A percentile compares a stretch with the other conserved stretches of the same genome.
Evolutionary conservation across 2,797 vertebrate species (phyloP).

Genomic region (Falco peregrinus): DNA sequence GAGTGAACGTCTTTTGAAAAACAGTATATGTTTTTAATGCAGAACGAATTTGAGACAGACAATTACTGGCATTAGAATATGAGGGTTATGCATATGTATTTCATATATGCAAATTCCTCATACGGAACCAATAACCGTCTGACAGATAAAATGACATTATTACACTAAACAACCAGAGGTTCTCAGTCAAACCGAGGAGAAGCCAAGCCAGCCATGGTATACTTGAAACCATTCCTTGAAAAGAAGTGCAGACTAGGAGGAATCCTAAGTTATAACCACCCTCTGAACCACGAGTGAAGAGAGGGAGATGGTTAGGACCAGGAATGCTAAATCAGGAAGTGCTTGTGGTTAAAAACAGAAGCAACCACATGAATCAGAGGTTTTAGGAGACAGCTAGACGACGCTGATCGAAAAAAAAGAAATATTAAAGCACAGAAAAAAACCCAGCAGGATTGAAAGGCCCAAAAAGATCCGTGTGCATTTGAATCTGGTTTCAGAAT

Average conservation of each 20-base stretch:
- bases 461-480: background rate
- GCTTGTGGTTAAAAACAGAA: slow-evolving; percentile 60
- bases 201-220: background rate
- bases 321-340: slow-evolving; percentile 56
- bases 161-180: background rate
- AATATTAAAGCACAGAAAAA: background rate
- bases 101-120: background rate
- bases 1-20: background rate
- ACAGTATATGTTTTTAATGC: background rate
- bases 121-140: background rate
- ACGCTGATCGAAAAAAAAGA: slow-evolving; percentile 15
- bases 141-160: background rate
- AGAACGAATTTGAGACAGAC: fast-evolving
- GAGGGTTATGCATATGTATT: background rate
- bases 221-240: background rate
- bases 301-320: background rate
- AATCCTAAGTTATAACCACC: background rate
- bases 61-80: fast-evolving
- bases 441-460: background rate
- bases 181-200: background rate
- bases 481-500: background rate
- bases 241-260: slow-evolving; percentile 14
- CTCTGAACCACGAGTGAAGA: background rate
- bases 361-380: slow-evolving; percentile 48
- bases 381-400: slow-evolving; percentile 50